phyloP scores from a whole-genome alignment of 2,113 vertebrate species.

The Murina feae region DNA sequence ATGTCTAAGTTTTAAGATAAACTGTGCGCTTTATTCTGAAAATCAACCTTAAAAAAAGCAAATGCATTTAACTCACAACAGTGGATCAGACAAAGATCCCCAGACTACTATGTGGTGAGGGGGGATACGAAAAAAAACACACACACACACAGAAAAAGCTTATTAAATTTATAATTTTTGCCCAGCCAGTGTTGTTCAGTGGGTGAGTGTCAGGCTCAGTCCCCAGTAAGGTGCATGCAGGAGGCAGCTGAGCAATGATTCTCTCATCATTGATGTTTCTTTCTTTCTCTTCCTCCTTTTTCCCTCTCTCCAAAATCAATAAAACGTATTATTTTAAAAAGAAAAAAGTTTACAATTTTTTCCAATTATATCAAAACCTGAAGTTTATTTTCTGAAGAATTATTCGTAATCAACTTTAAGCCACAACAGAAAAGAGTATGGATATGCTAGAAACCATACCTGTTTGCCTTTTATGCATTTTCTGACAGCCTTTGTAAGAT shows the following conservation, averaged over 20 bases:
- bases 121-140: background rate
- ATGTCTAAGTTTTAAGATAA: background rate
- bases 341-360: background rate
- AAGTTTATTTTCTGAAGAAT: background rate
- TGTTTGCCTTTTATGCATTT: background rate
- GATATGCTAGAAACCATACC: background rate
- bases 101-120: background rate
- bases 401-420: background rate
- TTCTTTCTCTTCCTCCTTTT: too few species aligned
- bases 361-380: background rate
- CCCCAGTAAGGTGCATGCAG: too few species aligned
- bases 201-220: too few species aligned
- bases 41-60: background rate
- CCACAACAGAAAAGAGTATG: background rate
- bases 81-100: background rate
- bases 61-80: conserved; percentile 11
- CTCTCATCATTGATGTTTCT: too few species aligned
- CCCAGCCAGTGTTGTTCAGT: too few species aligned
- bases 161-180: background rate
- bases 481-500: background rate
- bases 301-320: too few species aligned
- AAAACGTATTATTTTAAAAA: too few species aligned
- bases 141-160: background rate
- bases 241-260: too few species aligned
- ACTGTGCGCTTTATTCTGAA: background rate